Percentiles rank a stretch among this genome's conserved stretches.
phyloP scores from a whole-genome alignment of 2,113 vertebrate species.

The Anguilla rostrata region DNA sequence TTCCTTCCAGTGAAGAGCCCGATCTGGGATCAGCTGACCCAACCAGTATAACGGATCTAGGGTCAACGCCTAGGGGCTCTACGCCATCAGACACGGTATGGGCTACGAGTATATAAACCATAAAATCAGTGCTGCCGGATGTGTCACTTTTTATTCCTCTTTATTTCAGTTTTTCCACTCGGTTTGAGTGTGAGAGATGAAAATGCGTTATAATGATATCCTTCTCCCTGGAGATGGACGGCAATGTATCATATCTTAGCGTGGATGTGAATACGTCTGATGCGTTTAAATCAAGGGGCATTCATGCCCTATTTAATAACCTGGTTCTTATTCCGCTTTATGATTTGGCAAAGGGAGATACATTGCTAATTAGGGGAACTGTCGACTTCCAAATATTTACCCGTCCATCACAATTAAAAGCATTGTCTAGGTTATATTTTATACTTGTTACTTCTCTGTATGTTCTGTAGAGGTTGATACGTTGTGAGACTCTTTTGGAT shows the following conservation, averaged over 20 bases:
- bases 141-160: neutral
- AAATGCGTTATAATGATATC: neutral
- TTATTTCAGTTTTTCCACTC: neutral
- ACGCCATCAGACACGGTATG: neutral
- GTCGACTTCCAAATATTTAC: neutral
- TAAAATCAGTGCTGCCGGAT: neutral
- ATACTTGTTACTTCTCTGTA: neutral
- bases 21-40: slow-evolving; percentile 3
- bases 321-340: neutral
- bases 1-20: neutral
- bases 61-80: neutral
- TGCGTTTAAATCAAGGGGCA: neutral
- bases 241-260: neutral
- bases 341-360: neutral
- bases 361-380: neutral
- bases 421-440: neutral
- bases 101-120: neutral
- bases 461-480: neutral
- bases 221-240: neutral
- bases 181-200: neutral
- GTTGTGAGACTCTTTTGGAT: neutral
- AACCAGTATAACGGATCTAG: neutral
- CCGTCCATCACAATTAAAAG: neutral
- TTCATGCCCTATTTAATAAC: slow-evolving; percentile 1
- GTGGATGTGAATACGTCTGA: neutral